Evolutionary conservation across 1,140 invertebrate genomes (phyloP).

Genomic region (Pseudomyrmex pallidus): DNA sequence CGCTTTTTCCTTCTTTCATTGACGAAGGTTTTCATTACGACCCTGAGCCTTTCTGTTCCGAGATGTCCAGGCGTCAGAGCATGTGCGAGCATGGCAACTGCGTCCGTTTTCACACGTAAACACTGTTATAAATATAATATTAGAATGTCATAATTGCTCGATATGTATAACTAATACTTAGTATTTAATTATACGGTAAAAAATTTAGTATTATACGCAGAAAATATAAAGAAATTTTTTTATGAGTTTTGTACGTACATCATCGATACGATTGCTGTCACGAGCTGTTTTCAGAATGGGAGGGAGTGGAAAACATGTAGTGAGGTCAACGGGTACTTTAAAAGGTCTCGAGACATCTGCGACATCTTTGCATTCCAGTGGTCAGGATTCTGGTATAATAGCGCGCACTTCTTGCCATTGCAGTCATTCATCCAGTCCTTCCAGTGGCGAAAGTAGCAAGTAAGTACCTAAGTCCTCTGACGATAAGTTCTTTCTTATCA

Average conservation of each 20-base stretch:
- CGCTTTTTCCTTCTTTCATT: slow-evolving; percentile 79
- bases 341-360: slow-evolving; percentile 87
- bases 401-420: slow-evolving; percentile 87
- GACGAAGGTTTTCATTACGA: slow-evolving; percentile 77
- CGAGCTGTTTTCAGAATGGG: slow-evolving; percentile 67
- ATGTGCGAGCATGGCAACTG: slow-evolving; percentile 78
- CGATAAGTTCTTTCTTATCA: background rate
- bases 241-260: slow-evolving; percentile 4
- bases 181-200: too few relatives aligned
- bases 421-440: slow-evolving; percentile 88
- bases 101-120: slow-evolving; percentile 78
- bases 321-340: slow-evolving; percentile 68
- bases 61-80: slow-evolving; percentile 74
- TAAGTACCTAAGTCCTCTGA: slow-evolving; percentile 75
- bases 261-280: slow-evolving; percentile 30
- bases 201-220: too few relatives aligned
- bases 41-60: slow-evolving; percentile 76
- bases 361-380: slow-evolving; percentile 92
- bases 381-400: slow-evolving; percentile 91
- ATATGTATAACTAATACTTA: too few relatives aligned
- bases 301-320: slow-evolving; percentile 66
- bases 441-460: slow-evolving; percentile 90
- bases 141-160: too few relatives aligned
- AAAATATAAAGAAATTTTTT: too few relatives aligned
- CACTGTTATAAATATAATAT: slow-evolving; percentile 19